Base-by-base conservation (phyloP, 2,113 vertebrate genomes). In the Haemorhous mexicanus region DNA sequence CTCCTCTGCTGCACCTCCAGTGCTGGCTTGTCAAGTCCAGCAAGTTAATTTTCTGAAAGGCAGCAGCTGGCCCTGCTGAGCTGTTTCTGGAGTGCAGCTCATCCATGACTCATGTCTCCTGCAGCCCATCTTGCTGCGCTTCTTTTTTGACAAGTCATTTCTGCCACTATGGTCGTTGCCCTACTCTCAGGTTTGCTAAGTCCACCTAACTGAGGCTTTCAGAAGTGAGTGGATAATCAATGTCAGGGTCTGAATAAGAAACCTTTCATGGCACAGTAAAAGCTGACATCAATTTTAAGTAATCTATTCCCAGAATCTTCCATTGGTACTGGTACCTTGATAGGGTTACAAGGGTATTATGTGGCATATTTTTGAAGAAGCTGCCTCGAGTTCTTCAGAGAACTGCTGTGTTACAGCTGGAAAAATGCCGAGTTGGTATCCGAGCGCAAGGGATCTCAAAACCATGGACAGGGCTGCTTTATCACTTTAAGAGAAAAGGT, bases 181-280 rank as follows among this genome's bases (percentile, higher is more conserved):
- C 52, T 9, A 50, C 96, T 98, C 97, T 97, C 97, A 91, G 91
- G 44, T 97, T 98, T 97, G 96, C 96, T 97, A 94, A 97, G 68
- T 93, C 72, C 30, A 27, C 20, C 4, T 68, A 93, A 70, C 91
- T 41, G 64, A 95, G 84, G 75, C 59, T 77, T 93, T 86, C 82
- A 39, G 78, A 74, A 79, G 78, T 4, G 9, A 59, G 61, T 14
- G 10, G 50, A 41, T 39, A 23, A 41, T 16, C 21, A 30, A 19
- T 63, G 18, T 35, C 16, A 16, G 64, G 16, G 49, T 33, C n/a
- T 79, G 63, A 30, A 63, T 24, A 43, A 59, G 82, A 90, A 83
- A 63, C 24, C 28, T 75, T 63, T 80, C 19, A 11, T 5, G 37
- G 43, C 14, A 5, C 3, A 32, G 69, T 63, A 73, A 82, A 89